Evolutionary conservation across 2,888 invertebrate genomes (phyloP).

Genomic region (Marasmarcha lunaedactyla): DNA sequence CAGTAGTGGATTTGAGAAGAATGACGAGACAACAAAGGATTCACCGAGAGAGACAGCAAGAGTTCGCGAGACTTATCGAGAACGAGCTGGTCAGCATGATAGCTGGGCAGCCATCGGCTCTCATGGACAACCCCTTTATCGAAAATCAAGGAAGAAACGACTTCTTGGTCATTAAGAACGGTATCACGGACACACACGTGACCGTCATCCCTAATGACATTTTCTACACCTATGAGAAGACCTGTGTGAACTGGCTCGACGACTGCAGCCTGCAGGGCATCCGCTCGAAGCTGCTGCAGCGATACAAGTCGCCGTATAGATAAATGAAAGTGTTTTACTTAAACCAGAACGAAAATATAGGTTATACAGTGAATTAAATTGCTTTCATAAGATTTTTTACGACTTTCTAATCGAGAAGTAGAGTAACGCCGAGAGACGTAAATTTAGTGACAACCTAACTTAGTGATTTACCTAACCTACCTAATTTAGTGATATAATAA

Average conservation of each 20-base stretch:
- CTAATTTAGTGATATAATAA: too few species aligned
- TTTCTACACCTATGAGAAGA: conserved; percentile 39
- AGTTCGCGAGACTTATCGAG: background rate
- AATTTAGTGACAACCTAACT: too few species aligned
- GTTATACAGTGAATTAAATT: too few species aligned
- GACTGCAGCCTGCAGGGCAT: conserved; percentile 43
- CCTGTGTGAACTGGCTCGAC: conserved; percentile 52
- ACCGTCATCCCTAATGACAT: conserved; percentile 46
- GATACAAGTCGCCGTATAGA: background rate
- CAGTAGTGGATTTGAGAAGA: background rate
- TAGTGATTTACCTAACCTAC: too few species aligned
- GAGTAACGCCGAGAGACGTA: too few species aligned
- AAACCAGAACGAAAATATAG: too few species aligned
- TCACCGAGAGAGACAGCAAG: too few species aligned
- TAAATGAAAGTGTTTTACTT: background rate
- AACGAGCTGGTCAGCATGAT: background rate
- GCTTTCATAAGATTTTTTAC: too few species aligned
- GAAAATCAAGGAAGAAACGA: background rate
- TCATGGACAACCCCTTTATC: background rate
- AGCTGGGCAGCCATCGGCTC: background rate
- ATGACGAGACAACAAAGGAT: too few species aligned
- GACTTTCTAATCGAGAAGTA: too few species aligned
- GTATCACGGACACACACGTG: conserved; percentile 14
- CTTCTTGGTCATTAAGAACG: background rate
- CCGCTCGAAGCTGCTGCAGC: conserved; percentile 10